Evolutionary conservation across 2,797 vertebrate species (phyloP), one percentile per base, ranked within the genome.

Genomic region (Adrianichthys oophorus): DNA sequence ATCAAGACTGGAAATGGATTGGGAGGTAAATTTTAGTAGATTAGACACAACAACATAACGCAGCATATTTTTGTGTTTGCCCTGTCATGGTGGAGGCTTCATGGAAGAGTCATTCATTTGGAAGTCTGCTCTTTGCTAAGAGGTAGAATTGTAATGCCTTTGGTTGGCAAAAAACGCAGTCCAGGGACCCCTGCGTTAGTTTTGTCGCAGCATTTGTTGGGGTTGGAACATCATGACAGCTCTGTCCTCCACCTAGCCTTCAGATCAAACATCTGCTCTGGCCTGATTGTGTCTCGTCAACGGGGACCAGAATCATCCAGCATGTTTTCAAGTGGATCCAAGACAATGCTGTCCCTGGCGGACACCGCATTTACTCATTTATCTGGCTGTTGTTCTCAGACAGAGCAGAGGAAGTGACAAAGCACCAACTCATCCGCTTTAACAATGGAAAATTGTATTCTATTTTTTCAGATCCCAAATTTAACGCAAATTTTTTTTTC

Each of bases 261-360:
- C 89, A 90, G 83, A 83, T 82, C 64, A 77, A 87, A 80, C 90
- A 90, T 82, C 90, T 90, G 89, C 70, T 85, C 62, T 45, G 56
- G 69, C 54, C 78, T 77, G 90, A 91, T 91, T 89, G 85, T 82
- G 75, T 79, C 62, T 68, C 4, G 70, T 84, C 85, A 60, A 68
- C 62, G 12, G 83, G 80, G 83, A 86, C 76, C 47, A 64, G 74
- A 76, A 74, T 77, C 84, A 29, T 56, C 75, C 59, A 72, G 70
- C 65, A 80, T 76, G 29, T 78, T 88, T 79, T 89, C 82, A 78
- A 81, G 79, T 77, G 69, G 7, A 65, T 90, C 90, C 90, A 91
- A 88, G 62, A 79, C 42, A 59, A 76, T 21, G 16, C 59, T 19
- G 26, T 64, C 73, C 75, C 79, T 49, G 19, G 37, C 52, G 73